Evolutionary conservation across 2,888 invertebrate genomes (phyloP), one percentile per base, ranked within the genome.

Genomic region (Emmelina monodactyla): DNA sequence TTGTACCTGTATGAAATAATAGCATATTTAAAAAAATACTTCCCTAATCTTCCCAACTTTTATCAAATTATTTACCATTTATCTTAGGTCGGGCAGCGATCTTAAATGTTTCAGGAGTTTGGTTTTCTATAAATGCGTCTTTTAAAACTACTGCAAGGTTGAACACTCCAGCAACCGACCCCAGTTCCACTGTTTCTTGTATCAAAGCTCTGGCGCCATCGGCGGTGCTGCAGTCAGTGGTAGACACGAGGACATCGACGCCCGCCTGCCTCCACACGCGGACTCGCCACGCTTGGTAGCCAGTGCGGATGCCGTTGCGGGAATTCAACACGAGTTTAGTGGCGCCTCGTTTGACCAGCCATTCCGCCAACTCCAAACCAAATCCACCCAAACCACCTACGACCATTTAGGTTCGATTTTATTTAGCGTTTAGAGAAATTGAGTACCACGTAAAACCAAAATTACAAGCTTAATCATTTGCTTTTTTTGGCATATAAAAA

Each of bases 111-210:
- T 85, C 87, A 37, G 85, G 85, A 0, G 87, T 86, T 69, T 91
- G 92, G 65, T 95, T 92, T 67, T 94, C 93, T 51, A 97, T 83
- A 53, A 94, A 82, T 5, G 89, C 92, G 69, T 97, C 97, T 16
- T 88, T 82, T 40, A 97, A 78, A 38, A 96, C 97, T 58, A 90
- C 96, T 14, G 98, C 98, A 50, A 98, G 83, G 73, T 98, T 96
- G 81, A 97, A 97, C 40, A 98, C 87, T 47, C 89, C 94, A 41
- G 92, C 94, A 38, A 94, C 84, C 30, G 88, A 82, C 7, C 87
- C 91, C 37, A 88, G 56, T 49, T 75, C 70, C n/a, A 82, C 82
- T 9, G 86, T 84, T 54, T 84, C 83, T 31, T 71, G 60, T 38
- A 93, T 60, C 39, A 92, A 69, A 39, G 75, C 65, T 38, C 71